Evolutionary conservation across 2,888 invertebrate species (phyloP), one percentile per base, ranked within the genome.

Genomic region (Xestia c-nigrum): DNA sequence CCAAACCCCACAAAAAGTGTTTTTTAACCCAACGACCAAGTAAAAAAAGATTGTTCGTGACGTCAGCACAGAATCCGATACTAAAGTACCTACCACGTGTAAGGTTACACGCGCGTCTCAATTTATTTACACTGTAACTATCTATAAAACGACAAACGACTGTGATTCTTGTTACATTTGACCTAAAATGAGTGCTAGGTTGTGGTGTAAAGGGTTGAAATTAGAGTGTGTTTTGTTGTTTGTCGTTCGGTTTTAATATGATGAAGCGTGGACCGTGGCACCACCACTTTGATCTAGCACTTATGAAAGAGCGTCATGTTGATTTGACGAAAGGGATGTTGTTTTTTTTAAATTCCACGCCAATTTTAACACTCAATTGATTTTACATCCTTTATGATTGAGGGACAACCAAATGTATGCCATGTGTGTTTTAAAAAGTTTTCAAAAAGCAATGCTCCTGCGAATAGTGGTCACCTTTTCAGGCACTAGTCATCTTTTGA

Each of bases 101-200:
- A 70, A 84, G 10, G 47, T 78, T 78, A 83, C 84, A 68, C 55
- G 63, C 7, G 55, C 38, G 46, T 59, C 46, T 46, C 52, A 10
- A 19, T 83, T 83, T 68, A 83, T 66, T 79, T 80, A 16, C 65
- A 40, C 10, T 38, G 68, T 59, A 6, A 31, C 31, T 55, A 21
- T 50, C 31, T 63, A 52, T 55, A 77, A 57, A 78, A 65, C 43
- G 31, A 24, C 50, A 68, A 52, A 78, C 16, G 40, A 38, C 24
- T 65, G 21, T 65, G 59, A 75, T 75, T 57, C 46, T 5, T 73
- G 38, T 63, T 64, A 43, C n/a, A n/a, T 0, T 64, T 46, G 19
- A 16, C 16, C n/a, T 43, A 24, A 72, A 81, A 57, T 65, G n/a
- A 65, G 43, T 73, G 47, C 21, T 40, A n/a, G 40, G 31, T 31